Conservation (phyloP, 2,113 vertebrate species). For the Pygoscelis antarcticus region DNA sequence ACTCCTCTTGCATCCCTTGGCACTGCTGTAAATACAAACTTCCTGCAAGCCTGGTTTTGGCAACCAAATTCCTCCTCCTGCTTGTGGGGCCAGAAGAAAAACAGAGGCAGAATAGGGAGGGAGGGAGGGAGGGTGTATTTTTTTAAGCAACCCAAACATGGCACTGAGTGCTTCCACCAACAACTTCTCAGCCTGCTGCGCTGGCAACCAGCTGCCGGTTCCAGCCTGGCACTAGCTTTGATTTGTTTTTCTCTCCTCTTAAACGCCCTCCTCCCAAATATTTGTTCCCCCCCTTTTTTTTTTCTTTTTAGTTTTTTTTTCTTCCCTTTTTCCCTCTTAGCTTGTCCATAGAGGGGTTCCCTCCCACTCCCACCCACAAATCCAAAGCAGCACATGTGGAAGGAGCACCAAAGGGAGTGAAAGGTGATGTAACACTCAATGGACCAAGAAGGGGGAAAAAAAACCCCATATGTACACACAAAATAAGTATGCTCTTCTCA, state of each 20-base stretch:
- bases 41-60: background rate
- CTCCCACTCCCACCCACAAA: background rate
- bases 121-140: background rate
- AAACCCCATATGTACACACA: fast-evolving
- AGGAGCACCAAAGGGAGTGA: background rate
- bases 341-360: background rate
- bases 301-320: background rate
- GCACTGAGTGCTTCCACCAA: background rate
- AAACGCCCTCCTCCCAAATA: background rate
- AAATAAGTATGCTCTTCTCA: background rate
- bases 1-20: fast-evolving
- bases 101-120: background rate
- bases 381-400: fast-evolving
- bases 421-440: background rate
- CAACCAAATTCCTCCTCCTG: background rate
- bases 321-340: background rate
- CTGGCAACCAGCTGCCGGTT: background rate
- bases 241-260: conserved; percentile 18
- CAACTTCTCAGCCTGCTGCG: conserved; percentile 17
- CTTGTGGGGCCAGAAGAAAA: background rate
- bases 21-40: background rate
- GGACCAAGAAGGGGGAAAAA: background rate
- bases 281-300: background rate
- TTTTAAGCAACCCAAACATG: conserved; percentile 12
- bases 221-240: conserved; percentile 3